phyloP scores from a whole-genome alignment of 2,113 vertebrate species.

The Bettongia penicillata region DNA sequence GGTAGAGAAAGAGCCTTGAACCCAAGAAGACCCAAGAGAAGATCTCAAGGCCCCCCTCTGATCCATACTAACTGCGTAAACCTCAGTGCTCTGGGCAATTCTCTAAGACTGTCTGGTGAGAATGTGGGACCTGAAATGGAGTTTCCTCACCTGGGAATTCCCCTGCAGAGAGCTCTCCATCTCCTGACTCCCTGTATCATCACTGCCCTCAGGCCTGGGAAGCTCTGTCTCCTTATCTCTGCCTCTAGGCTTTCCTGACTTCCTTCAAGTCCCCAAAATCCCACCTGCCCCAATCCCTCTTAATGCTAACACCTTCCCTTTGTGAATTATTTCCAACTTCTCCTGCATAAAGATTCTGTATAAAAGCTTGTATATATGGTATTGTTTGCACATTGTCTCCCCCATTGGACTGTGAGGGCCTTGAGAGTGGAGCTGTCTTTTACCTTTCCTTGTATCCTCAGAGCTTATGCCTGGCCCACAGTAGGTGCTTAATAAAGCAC shows the following conservation, averaged over 20 bases:
- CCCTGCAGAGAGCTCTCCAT: neutral
- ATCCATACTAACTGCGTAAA: neutral
- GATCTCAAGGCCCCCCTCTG: neutral
- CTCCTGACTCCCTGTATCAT: neutral
- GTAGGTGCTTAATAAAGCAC: neutral
- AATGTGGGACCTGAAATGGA: neutral
- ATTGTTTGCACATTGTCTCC: neutral
- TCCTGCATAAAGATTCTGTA: neutral
- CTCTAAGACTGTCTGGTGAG: neutral
- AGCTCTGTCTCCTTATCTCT: neutral
- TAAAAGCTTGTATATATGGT: neutral
- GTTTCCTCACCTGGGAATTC: neutral
- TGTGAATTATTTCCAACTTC: neutral
- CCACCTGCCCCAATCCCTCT: neutral
- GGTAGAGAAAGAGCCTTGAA: neutral
- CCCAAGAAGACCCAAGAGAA: neutral
- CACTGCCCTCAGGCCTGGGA: neutral
- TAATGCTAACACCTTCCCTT: neutral
- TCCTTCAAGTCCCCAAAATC: neutral
- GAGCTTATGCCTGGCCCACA: neutral
- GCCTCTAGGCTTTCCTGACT: neutral
- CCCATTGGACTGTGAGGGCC: too few species aligned
- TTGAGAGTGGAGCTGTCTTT: neutral
- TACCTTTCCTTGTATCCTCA: neutral
- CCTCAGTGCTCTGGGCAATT: neutral